Conservation (phyloP, 2,888 invertebrate genomes). For the Trachelus iudaicus region DNA sequence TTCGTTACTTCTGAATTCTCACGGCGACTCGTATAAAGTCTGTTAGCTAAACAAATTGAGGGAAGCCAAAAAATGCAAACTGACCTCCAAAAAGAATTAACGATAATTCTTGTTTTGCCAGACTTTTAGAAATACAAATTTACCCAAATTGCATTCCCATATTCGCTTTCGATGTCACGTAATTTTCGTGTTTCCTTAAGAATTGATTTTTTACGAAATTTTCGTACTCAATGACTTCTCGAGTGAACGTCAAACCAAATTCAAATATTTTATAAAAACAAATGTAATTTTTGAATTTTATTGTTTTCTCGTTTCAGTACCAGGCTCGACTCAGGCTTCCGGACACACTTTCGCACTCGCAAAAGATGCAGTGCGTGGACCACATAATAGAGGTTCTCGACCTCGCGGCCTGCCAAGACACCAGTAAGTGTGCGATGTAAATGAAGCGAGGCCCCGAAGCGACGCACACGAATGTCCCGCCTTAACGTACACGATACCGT, state of each 20-base stretch:
- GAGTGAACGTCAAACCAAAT: too few relatives aligned
- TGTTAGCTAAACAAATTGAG: too few relatives aligned
- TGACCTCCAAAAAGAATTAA: neutral
- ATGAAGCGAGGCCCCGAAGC: neutral
- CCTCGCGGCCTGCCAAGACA: constrained; percentile 79
- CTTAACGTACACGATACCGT: neutral
- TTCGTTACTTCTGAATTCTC: neutral
- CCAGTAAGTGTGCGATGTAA: constrained; percentile 68
- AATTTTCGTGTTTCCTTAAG: neutral
- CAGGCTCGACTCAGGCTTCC: constrained; percentile 75
- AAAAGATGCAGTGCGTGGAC: constrained; percentile 82
- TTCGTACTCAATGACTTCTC: neutral
- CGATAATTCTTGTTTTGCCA: neutral
- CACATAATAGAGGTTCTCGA: constrained; percentile 82
- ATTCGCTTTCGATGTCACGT: neutral
- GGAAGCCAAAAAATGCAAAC: neutral
- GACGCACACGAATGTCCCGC: neutral
- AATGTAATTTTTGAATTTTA: neutral
- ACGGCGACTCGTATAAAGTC: neutral
- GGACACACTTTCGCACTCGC: constrained; percentile 75
- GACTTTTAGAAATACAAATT: neutral
- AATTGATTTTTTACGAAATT: neutral
- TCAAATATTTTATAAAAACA: neutral
- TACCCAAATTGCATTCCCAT: neutral
- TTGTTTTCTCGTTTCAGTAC: constrained; percentile 66